phyloP scores from a whole-genome alignment of 2,797 vertebrate species.

The Cryptoprocta ferox region DNA sequence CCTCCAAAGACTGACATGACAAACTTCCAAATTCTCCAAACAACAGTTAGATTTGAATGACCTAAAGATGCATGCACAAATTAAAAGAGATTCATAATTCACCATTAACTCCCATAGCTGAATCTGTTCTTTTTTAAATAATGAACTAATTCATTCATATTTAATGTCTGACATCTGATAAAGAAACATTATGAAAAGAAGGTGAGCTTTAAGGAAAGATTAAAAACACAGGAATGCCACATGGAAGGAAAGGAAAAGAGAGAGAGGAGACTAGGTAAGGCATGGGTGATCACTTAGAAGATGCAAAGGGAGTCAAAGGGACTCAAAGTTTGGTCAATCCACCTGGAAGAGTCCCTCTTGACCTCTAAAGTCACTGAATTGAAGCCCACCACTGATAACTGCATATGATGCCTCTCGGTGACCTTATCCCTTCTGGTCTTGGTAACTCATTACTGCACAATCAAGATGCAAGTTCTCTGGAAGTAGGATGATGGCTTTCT shows the following conservation, averaged over 20 bases:
- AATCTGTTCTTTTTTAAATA: neutral
- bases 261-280: neutral
- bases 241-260: neutral
- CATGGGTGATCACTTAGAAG: neutral
- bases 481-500: neutral
- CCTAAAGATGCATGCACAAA: neutral
- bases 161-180: neutral
- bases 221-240: neutral
- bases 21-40: neutral
- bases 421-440: neutral
- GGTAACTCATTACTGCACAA: neutral
- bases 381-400: neutral
- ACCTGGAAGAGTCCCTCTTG: neutral
- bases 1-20: neutral
- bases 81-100: neutral
- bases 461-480: neutral
- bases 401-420: neutral
- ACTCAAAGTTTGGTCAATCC: neutral
- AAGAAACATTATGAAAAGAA: neutral
- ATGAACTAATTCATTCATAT: neutral
- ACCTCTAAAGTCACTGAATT: neutral
- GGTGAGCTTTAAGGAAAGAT: neutral
- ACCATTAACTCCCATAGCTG: neutral
- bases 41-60: neutral
- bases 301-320: neutral